phyloP scores from a whole-genome alignment of 2,113 vertebrate species.

The Phoenicopterus ruber region DNA sequence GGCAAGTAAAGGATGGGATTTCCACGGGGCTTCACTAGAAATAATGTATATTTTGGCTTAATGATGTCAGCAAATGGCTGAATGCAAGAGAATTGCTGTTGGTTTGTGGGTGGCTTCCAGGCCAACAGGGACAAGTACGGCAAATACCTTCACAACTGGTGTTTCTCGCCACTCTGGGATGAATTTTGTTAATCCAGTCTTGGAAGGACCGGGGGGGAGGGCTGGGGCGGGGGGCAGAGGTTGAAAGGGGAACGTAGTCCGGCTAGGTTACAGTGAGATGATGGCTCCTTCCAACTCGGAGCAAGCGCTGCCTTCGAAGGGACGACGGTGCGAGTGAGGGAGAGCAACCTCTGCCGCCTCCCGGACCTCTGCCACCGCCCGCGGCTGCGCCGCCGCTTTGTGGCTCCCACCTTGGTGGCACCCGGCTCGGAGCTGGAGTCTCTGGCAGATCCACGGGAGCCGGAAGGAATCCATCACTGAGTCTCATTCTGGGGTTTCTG shows the following conservation, averaged over 20 bases:
- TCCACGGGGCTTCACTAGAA: not conserved
- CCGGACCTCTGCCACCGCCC: not conserved
- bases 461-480: slow-evolving; percentile 4
- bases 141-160: not conserved
- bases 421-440: not conserved
- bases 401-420: not conserved
- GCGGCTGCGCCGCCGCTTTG: not conserved
- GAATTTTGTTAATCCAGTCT: not conserved
- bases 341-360: not conserved
- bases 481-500: slow-evolving; percentile 6
- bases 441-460: not conserved
- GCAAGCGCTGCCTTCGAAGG: not conserved
- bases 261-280: not conserved
- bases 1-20: not conserved
- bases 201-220: not conserved
- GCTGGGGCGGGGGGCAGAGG: not conserved
- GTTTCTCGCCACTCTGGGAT: not conserved
- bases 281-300: not conserved
- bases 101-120: not conserved
- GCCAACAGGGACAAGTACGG: not conserved
- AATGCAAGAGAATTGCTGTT: not conserved
- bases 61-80: not conserved
- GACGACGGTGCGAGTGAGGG: not conserved
- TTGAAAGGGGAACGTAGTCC: not conserved
- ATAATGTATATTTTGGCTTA: not conserved